Conservation (phyloP, 2,888 invertebrate genomes). For the Metallyticus violacea region DNA sequence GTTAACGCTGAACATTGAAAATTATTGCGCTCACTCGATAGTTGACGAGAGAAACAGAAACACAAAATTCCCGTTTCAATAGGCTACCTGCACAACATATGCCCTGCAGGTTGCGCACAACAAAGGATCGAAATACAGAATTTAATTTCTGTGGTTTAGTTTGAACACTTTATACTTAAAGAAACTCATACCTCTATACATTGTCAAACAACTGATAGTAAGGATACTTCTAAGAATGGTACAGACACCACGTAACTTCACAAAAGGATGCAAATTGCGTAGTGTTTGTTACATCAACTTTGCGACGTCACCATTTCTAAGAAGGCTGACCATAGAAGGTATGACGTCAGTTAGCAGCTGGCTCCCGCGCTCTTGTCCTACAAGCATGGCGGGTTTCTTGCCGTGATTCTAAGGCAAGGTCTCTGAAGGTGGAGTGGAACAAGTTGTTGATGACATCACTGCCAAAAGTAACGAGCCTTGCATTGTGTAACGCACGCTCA, state of each 20-base stretch:
- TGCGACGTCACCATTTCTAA: not conserved
- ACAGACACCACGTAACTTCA: no score
- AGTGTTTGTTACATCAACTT: not conserved
- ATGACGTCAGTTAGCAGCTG: not conserved
- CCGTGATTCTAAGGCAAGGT: not conserved
- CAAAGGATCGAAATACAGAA: no score
- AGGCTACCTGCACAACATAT: not conserved
- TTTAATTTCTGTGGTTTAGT: no score
- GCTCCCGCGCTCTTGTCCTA: not conserved
- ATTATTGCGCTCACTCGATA: no score
- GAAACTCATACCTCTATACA: no score
- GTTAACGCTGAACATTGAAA: no score
- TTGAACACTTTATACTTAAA: no score
- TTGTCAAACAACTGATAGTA: no score
- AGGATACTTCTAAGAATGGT: no score
- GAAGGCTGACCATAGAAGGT: not conserved
- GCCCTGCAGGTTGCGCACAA: not conserved
- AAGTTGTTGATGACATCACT: not conserved
- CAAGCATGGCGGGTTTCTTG: not conserved
- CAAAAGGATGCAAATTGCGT: not conserved
- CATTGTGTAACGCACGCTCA: not conserved
- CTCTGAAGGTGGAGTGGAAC: not conserved
- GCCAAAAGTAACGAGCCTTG: not conserved
- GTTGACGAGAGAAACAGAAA: no score
- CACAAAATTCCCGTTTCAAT: not conserved